Base-by-base conservation (phyloP, 2,888 invertebrate species). In the Andrena marginata region DNA sequence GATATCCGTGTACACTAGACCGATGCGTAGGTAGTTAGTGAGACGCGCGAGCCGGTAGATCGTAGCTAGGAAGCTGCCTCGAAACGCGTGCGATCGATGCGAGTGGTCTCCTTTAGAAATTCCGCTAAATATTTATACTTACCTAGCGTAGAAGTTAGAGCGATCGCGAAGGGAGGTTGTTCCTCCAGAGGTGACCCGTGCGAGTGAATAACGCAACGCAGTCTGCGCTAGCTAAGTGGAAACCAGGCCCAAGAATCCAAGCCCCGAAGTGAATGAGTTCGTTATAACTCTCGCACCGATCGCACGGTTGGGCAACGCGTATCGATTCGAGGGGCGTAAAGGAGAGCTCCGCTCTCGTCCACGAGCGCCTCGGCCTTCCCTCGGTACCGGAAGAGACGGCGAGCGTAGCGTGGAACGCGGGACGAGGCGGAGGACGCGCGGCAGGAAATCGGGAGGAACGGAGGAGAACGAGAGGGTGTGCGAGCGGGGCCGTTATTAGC, bases 1-100 rank as follows among this genome's bases (percentile, higher is more conserved):
- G 49, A 69, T 69, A 68, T 79, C 73, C 68, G 29, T 81, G 79
- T 79, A 73, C 63, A 79, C 73, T 81, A 81, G 79, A 77, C 54
- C 70, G 80, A 68, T 68, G 56, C 54, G 16, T 79, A 79, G 54
- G 33, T 76, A 65, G 31, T 48, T 31, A 65, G 31, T 48, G 31
- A 29, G 29, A 49, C 54, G 64, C 35, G 62, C 2, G 31, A 23
- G 31, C 23, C 3, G 49, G 35, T 67, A 67, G 75, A 35, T 60
- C 35, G 65, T 75, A 75, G 75, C 71, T 71, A 71, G 60, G 48
- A 33, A 16, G 69, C 64, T 76, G 60, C 65, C 51, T 77, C 62
- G 78, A 54, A 2, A 51, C 26, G 8, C n/a, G 48, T 16, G 35
- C 26, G 23, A 26, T 26, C 42, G 48, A 5, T 62, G 62, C 20